Evolutionary conservation across 2,888 invertebrate genomes (phyloP).

Genomic region (Rhagophthalmus giganteus): DNA sequence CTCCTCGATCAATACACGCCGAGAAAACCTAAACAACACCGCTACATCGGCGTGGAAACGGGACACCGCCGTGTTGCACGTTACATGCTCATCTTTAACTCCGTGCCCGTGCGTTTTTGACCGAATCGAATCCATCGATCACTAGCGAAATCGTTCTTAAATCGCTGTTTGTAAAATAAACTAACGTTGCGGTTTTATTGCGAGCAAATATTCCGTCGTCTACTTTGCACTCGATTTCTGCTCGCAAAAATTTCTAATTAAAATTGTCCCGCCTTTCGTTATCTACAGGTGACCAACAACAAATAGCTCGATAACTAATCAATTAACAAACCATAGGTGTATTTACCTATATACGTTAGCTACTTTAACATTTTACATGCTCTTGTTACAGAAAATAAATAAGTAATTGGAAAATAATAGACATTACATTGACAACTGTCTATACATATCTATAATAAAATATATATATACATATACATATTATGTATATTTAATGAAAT

Average conservation of each 20-base stretch:
- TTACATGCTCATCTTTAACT: not conserved
- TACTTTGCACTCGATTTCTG: not conserved
- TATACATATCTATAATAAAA: no score
- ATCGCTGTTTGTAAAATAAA: not conserved
- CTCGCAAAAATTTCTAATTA: not conserved
- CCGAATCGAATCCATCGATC: not conserved
- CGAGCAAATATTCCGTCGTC: not conserved
- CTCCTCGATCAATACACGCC: conserved; percentile 32
- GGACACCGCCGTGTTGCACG: conserved; percentile 5
- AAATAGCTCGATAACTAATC: no score
- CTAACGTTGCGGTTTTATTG: not conserved
- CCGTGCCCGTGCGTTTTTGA: not conserved
- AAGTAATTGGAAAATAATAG: no score
- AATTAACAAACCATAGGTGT: no score
- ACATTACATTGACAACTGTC: no score
- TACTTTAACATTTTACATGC: no score
- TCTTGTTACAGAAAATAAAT: no score
- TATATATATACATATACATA: no score
- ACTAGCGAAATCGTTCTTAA: not conserved
- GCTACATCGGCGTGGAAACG: conserved; percentile 24
- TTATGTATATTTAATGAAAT: no score
- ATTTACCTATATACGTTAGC: no score
- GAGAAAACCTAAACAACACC: conserved; percentile 31
- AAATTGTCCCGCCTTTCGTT: no score
- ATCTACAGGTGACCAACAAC: no score